A percentile compares a stretch with the other conserved stretches of the same genome.
Evolutionary conservation across 2,888 invertebrate genomes (phyloP).

Genomic region (Lochmaea capreae): DNA sequence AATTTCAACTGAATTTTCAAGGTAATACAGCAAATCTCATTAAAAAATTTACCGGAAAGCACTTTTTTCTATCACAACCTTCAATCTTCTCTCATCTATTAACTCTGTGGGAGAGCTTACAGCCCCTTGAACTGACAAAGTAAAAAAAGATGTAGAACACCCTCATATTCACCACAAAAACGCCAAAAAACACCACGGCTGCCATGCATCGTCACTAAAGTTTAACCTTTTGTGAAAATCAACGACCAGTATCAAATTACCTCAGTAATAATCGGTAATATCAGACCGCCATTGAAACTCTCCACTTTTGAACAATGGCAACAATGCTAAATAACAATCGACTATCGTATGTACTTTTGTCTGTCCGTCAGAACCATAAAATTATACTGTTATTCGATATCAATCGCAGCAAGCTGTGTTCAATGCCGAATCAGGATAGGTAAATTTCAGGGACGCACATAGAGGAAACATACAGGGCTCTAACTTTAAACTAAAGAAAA

Average conservation of each 20-base stretch:
- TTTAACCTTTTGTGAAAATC: constrained; percentile 34
- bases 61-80: background rate
- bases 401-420: constrained; percentile 39
- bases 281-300: constrained; percentile 47
- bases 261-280: constrained; percentile 44
- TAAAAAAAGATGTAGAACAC: constrained; percentile 11
- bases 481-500: background rate
- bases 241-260: constrained; percentile 39
- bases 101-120: background rate
- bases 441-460: constrained; percentile 13
- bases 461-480: background rate
- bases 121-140: background rate
- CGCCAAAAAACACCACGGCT: constrained; percentile 5
- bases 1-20: background rate
- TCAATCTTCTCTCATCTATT: background rate
- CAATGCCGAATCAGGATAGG: constrained; percentile 35
- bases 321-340: constrained; percentile 41
- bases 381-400: constrained; percentile 49
- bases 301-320: constrained; percentile 44
- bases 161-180: constrained; percentile 18
- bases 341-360: constrained; percentile 41
- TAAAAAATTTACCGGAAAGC: constrained; percentile 3
- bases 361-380: constrained; percentile 41
- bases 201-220: constrained; percentile 30
- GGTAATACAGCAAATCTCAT: background rate